A percentile compares a stretch with the other conserved stretches of the same genome.
Evolutionary conservation across 2,113 vertebrate genomes (phyloP).

Genomic region (Psilopogon haemacephalus): DNA sequence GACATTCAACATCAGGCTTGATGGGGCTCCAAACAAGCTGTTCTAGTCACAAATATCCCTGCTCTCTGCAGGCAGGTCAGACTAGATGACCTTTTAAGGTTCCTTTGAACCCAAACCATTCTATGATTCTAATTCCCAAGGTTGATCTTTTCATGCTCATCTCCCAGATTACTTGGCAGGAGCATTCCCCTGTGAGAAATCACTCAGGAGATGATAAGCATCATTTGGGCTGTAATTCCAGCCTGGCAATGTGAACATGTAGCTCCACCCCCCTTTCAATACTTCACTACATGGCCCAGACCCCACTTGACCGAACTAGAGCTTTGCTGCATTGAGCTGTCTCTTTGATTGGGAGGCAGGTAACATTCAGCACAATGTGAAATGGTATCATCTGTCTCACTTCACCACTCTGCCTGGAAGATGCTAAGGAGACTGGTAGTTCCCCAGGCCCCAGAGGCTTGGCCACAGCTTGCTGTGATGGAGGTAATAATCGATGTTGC

Average conservation of each 20-base stretch:
- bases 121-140: not conserved
- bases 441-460: not conserved
- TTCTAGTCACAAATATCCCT: no score
- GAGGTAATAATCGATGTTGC: not conserved
- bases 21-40: no score
- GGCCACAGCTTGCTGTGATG: not conserved
- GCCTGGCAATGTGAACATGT: not conserved
- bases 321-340: not conserved
- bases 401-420: not conserved
- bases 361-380: not conserved
- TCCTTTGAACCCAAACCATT: no score
- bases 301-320: not conserved
- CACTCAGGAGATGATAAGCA: rapidly evolving
- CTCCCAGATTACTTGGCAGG: not conserved
- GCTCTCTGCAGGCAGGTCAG: no score
- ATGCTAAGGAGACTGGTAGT: not conserved
- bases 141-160: rapidly evolving
- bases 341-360: not conserved
- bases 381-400: rapidly evolving
- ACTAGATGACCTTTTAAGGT: no score
- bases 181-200: not conserved
- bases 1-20: no score
- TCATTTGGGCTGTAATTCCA: not conserved
- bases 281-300: not conserved
- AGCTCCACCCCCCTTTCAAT: not conserved